Percentiles rank a stretch among this genome's conserved stretches.
Evolutionary conservation across 2,113 vertebrate genomes (phyloP).

Genomic region (Psilopogon haemacephalus): DNA sequence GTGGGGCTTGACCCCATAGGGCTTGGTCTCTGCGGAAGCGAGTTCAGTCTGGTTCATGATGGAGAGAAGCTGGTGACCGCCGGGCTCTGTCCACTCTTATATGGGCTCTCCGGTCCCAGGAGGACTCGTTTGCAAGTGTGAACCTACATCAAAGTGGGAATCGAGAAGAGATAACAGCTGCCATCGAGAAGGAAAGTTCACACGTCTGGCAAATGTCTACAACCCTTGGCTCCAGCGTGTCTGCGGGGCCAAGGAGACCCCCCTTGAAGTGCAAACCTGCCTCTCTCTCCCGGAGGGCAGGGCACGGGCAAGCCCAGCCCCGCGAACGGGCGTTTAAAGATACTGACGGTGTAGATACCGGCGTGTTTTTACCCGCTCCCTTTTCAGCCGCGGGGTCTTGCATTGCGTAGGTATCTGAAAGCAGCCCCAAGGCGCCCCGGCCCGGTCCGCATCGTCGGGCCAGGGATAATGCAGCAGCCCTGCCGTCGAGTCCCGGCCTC

Average conservation of each 20-base stretch:
- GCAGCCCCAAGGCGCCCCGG: too few species aligned
- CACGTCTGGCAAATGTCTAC: slow-evolving; percentile 60
- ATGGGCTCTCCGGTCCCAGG: background rate
- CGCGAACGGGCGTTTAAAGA: background rate
- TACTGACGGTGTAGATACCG: rapidly evolving
- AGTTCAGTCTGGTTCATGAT: background rate
- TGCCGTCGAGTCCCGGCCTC: rapidly evolving
- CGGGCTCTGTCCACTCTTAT: background rate
- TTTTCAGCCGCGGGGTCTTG: background rate
- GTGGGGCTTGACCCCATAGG: background rate
- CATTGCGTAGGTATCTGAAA: background rate
- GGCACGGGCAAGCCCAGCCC: background rate
- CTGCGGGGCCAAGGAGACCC: slow-evolving; percentile 3
- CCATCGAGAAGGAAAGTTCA: slow-evolving; percentile 12
- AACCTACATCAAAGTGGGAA: slow-evolving; percentile 64
- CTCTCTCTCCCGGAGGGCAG: background rate
- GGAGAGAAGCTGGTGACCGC: rapidly evolving
- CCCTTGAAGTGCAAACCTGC: slow-evolving; percentile 61
- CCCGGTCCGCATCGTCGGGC: rapidly evolving
- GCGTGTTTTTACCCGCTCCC: rapidly evolving
- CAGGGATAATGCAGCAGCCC: background rate
- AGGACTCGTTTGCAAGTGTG: slow-evolving; percentile 39
- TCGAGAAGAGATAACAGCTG: slow-evolving; percentile 35
- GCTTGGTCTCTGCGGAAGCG: background rate
- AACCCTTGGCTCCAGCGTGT: slow-evolving; percentile 59